Conservation (phyloP, 2,113 vertebrate genomes). For the Atherinomorus stipes region DNA sequence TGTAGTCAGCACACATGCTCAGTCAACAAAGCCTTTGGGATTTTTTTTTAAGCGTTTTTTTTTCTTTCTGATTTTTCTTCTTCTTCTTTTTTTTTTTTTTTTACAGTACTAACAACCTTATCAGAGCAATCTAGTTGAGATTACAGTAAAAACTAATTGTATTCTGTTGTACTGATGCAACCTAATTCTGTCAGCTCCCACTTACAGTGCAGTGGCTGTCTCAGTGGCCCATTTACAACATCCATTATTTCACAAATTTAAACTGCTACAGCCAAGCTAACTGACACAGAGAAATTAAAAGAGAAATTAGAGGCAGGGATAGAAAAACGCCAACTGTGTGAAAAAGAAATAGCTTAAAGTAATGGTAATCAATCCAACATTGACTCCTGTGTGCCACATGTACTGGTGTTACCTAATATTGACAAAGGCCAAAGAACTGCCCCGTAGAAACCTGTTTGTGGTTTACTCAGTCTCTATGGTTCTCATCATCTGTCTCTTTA, state of each 20-base stretch:
- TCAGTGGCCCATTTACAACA: conserved; percentile 4
- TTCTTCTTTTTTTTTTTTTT: too few species aligned
- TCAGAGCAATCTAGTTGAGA: conserved; percentile 13
- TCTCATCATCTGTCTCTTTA: conserved; percentile 28
- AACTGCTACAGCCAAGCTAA: conserved; percentile 7
- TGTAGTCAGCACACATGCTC: conserved; percentile 16
- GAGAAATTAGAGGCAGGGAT: conserved; percentile 3
- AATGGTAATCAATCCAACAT: neutral
- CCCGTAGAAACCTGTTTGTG: conserved; percentile 28
- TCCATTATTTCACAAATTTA: neutral
- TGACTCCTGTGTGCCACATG: conserved; percentile 1
- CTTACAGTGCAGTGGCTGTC: neutral
- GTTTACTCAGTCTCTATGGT: conserved; percentile 35
- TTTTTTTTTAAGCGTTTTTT: neutral
- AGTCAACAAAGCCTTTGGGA: conserved; percentile 17
- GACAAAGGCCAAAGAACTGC: conserved; percentile 37
- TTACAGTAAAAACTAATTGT: conserved; percentile 19
- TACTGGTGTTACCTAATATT: conserved; percentile 23
- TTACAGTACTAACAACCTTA: conserved; percentile 10
- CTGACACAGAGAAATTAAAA: neutral
- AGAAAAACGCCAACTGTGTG: neutral
- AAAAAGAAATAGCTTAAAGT: neutral
- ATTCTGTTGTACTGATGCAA: conserved; percentile 17
- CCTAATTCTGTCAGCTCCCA: conserved; percentile 24
- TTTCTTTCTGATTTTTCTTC: neutral